Evolutionary conservation across 2,888 invertebrate species (phyloP), one percentile per base, ranked within the genome.

Genomic region (Chloromyia formosa): DNA sequence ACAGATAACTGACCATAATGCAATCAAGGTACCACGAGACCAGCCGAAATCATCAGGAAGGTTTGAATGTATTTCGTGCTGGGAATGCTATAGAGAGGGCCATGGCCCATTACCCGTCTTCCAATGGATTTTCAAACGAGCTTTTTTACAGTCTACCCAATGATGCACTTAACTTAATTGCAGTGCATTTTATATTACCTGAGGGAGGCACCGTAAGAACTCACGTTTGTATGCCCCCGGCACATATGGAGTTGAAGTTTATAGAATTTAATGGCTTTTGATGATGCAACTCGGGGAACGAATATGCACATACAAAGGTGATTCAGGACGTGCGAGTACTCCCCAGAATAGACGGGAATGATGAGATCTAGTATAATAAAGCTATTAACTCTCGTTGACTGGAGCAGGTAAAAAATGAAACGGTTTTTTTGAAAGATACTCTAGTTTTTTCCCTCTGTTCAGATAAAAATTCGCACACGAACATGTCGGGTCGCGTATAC

Each of bases 161-260:
- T 66, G 56, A 71, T 71, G 71, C 71, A 71, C 71, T 71, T 71
- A 56, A 71, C 56, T 71, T 71, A 71, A 71, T 71, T 71, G 71
- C 58, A 56, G 71, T 20, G 56, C 56, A 71, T 56, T 71, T 58
- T 58, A 71, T 58, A 40, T 66, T 23, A 56, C 71, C 71, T 56
- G 40, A 40, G 69, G 56, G 71, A 58, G 71, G 18, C 45, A 14
- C 35, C 22, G 20, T 12, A 66, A 66, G 66, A 66, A 49, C 42
- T 66, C 45, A 49, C 35, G 66, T 22, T 66, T 45, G 20, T 20
- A 49, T 49, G 49, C 14, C 42, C 20, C 40, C 40, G 5, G 66
- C 20, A 45, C 66, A 66, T 16, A 4, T 1, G 4, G 18, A 45
- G 66, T 40, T 62, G n/a, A 23, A 42, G 35, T 62, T 62, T 42